Evolutionary conservation across 2,797 vertebrate species (phyloP).

Genomic region (Pelobates cultripes): DNA sequence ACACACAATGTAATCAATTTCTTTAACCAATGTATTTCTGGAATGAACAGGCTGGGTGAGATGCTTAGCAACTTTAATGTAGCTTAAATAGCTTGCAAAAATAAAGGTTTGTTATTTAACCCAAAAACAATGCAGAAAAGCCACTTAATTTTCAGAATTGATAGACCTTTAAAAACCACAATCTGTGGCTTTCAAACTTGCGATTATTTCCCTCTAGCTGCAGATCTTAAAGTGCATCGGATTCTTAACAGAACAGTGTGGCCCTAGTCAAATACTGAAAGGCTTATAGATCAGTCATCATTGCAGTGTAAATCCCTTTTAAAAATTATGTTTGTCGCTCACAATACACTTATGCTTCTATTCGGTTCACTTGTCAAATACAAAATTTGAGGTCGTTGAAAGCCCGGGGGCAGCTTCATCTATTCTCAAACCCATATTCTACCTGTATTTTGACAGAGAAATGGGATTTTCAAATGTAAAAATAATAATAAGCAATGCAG

Average conservation of each 20-base stretch:
- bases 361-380: constrained; percentile 81
- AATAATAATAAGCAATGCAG: constrained; percentile 60
- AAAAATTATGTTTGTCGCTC: constrained; percentile 77
- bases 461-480: constrained; percentile 69
- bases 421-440: constrained; percentile 77
- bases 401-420: constrained; percentile 68
- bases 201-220: constrained; percentile 73
- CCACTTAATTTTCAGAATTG: constrained; percentile 72
- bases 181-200: constrained; percentile 73
- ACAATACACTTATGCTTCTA: constrained; percentile 73
- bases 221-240: constrained; percentile 71
- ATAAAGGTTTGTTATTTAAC: constrained; percentile 39
- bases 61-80: background rate
- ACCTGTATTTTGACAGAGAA: constrained; percentile 69
- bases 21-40: constrained; percentile 54
- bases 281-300: constrained; percentile 75
- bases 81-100: background rate
- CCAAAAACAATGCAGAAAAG: constrained; percentile 62
- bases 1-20: constrained; percentile 28
- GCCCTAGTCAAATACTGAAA: constrained; percentile 70
- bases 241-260: constrained; percentile 75
- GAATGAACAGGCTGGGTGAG: background rate
- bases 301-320: constrained; percentile 76
- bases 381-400: constrained; percentile 75
- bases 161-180: constrained; percentile 74